Conservation (phyloP, 2,113 vertebrate species). For the Isichthys henryi region DNA sequence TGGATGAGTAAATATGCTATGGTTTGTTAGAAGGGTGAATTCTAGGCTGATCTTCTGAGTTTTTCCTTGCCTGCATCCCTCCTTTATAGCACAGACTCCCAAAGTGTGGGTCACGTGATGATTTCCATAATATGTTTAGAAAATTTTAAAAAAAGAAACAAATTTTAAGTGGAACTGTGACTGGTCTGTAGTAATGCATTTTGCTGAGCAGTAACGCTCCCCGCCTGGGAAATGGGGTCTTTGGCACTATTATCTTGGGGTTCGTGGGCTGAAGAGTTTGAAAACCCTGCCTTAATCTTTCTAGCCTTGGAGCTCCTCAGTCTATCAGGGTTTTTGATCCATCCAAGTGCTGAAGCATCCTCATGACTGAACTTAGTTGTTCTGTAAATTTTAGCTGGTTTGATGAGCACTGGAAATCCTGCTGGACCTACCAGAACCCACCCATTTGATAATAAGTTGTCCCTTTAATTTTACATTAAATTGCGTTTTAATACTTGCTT, state of each 20-base stretch:
- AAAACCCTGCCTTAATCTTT: neutral
- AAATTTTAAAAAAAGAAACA: neutral
- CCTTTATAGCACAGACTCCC: neutral
- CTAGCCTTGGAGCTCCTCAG: neutral
- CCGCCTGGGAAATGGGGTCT: too few species aligned
- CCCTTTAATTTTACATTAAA: neutral
- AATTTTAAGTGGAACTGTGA: too few species aligned
- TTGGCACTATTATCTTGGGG: neutral
- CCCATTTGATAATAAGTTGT: neutral
- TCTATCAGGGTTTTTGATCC: neutral
- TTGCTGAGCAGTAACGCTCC: too few species aligned
- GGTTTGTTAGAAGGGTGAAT: neutral
- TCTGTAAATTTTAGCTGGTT: too few species aligned
- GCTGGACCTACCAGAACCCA: neutral
- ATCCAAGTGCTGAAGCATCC: neutral
- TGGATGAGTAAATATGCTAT: neutral
- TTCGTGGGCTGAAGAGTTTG: neutral
- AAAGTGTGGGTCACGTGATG: neutral
- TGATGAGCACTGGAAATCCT: neutral
- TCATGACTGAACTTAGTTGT: neutral
- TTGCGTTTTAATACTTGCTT: too few species aligned
- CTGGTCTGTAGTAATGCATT: too few species aligned
- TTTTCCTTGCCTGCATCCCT: neutral
- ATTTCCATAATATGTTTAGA: neutral
- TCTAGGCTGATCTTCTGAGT: neutral